Base-by-base conservation (phyloP, 2,888 invertebrate genomes). In the Clitarchus hookeri region DNA sequence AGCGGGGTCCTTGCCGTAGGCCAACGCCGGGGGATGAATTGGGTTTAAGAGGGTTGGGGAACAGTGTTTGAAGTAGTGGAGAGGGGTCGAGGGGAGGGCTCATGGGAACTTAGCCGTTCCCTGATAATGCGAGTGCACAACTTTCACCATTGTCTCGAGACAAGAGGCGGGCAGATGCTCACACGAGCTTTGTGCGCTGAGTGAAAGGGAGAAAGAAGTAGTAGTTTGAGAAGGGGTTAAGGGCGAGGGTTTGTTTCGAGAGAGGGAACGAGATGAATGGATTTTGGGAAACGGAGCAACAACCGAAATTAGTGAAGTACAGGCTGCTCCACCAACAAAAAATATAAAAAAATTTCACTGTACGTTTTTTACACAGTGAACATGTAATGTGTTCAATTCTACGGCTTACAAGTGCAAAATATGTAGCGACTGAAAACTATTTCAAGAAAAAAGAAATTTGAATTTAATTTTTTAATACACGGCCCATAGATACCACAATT, bases 111-210 rank as follows among this genome's bases (percentile, higher is more conserved):
- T 65, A 65, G 65, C 19, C 23, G 65, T 11, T n/a, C 65, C 65
- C 23, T 36, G 82, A 82, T 82, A 82, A 82, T 36, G 82, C 82
- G 82, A 82, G 65, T 65, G 65, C 65, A 82, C 82, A 82, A 82
- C 82, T 82, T 82, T 13, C 82, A 82, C 82, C 82, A 82, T 82
- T 82, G 82, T 82, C 82, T 82, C 82, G 44, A 36, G 82, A 82
- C 82, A 36, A 82, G 36, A 82, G 19, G 65, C 19, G 65, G 65
- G 23, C 65, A 65, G 65, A 65, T 65, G 65, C 65, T 65, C 65
- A 65, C 65, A 65, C 65, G n/a, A n/a, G 23, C 3, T 65, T 65
- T 65, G 65, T 65, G 8, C 65, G 65, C 12, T 0, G 23, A 1
- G 13, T 19, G 23, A n/a, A 65, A 65, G 23, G 19, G 65, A 23